Evolutionary conservation across 2,888 invertebrate genomes (phyloP), one percentile per base, ranked within the genome.

Genomic region (Alviniconcha strummeri): DNA sequence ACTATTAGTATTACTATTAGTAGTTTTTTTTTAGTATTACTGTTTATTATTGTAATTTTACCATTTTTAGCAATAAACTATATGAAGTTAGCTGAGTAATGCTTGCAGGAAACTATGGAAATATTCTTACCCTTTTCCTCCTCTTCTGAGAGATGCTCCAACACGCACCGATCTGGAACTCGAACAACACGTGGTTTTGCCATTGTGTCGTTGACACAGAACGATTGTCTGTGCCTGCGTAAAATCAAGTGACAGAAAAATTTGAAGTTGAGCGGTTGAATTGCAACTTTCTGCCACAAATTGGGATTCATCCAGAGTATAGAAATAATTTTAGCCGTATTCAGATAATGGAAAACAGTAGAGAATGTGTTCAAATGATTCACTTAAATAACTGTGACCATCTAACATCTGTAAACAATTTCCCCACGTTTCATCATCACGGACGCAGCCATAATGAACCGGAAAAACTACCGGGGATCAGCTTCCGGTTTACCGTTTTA

Each of bases 381-480:
- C 36, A 36, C 36, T 36, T 36, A 36, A 36, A 36, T 36, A 36
- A 36, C 36, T 36, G 36, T 36, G 36, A 36, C 36, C 36, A 36
- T 36, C 36, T 36, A 36, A 36, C 3, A 36, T 36, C 36, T 36
- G 36, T 36, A 36, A 36, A 36, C 36, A 36, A 52, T 36, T 77
- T 85, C 76, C 56, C 75, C 85, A 84, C 83, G 80, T 87, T 87
- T 84, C 86, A 87, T 87, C 85, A 87, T 36, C 36, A 75, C 82
- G 86, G 85, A 79, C 82, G 86, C 85, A 60, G 85, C 84, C 86
- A 87, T 87, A 8, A 80, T 85, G 19, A 74, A 74, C 17, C 17
- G 54, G 17, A 60, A 56, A 64, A 36, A 36, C 36, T 36, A 36
- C 36, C 36, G 36, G 36, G 36, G 36, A 3, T 36, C 36, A 36